A percentile compares a stretch with the other conserved stretches of the same genome.
phyloP scores from a whole-genome alignment of 92 coral and sea anemone genomes.

The Zoanthus solanderi region DNA sequence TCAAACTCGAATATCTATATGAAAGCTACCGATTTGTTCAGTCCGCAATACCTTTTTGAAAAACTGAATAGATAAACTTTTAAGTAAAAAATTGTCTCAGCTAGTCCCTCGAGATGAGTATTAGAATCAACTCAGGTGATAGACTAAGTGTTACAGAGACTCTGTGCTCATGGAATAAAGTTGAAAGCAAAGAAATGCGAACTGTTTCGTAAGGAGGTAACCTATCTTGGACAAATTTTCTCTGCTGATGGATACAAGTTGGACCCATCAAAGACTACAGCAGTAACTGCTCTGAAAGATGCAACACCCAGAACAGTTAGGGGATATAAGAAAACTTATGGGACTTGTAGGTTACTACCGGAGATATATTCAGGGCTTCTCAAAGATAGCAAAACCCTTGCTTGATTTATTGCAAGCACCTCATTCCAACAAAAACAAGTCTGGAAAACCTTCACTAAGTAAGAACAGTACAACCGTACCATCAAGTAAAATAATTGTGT shows the following conservation, averaged over 20 bases:
- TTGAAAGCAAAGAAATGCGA: slow-evolving; percentile 66
- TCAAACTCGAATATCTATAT: slow-evolving; percentile 9
- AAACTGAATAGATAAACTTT: not conserved
- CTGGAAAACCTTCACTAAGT: not conserved
- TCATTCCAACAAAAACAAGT: not conserved
- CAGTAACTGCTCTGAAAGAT: slow-evolving; percentile 52
- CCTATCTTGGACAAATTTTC: slow-evolving; percentile 67
- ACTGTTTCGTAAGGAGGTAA: slow-evolving; percentile 66
- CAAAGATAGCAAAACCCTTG: slow-evolving; percentile 71
- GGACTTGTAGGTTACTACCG: slow-evolving; percentile 76
- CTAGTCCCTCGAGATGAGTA: slow-evolving; percentile 17
- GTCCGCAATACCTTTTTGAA: slow-evolving; percentile 16
- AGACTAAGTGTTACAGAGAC: slow-evolving; percentile 50
- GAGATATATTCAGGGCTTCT: slow-evolving; percentile 66
- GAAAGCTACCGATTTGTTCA: slow-evolving; percentile 13
- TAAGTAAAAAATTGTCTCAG: not conserved
- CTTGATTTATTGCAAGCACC: slow-evolving; percentile 51
- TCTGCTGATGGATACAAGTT: slow-evolving; percentile 69
- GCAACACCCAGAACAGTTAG: slow-evolving; percentile 65
- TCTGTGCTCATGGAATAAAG: slow-evolving; percentile 66
- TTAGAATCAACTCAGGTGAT: not conserved
- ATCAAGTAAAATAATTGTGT: slow-evolving; percentile 51
- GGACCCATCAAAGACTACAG: slow-evolving; percentile 61
- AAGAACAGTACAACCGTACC: slow-evolving; percentile 37
- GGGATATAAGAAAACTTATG: slow-evolving; percentile 68